Evolutionary conservation across 2,888 invertebrate genomes (phyloP), one percentile per base, ranked within the genome.

Genomic region (Orthonychiurus folsomi): DNA sequence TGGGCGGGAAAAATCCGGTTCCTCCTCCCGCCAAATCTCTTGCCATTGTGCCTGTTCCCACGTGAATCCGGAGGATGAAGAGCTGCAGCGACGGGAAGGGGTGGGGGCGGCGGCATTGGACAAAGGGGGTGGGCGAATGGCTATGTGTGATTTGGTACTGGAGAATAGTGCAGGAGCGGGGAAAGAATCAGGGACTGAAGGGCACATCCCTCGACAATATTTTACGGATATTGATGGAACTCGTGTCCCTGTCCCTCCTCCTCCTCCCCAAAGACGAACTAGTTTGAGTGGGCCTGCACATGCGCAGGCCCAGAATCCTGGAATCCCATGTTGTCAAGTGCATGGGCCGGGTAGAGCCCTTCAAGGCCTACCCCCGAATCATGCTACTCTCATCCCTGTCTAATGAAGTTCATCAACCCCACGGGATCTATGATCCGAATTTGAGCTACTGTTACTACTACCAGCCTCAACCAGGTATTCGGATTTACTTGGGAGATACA

Each of bases 141-240:
- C 70, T 50, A 70, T 70, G 72, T 72, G 72, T 63, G 72, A 72
- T 60, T 61, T 72, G 37, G 72, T 72, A 12, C 58, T 70, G 28
- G 72, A 70, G 3, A 72, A 72, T 61, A 68, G 37, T 37, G 37
- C 37, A 37, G n/a, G n/a, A n/a, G 37, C 37, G 37, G 37, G 15
- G 9, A 37, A 37, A 37, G 37, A 5, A 9, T 9, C 5, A 37
- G 15, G 15, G 9, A 9, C 37, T 5, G 9, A 37, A 37, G 37
- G 37, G 37, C n/a, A n/a, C n/a, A n/a, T n/a, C n/a, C n/a, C n/a
- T n/a, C n/a, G n/a, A n/a, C 15, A 5, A 9, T 37, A 9, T 37
- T 37, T 37, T 37, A 37, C 37, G 5, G 37, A 37, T 37, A 37
- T 37, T 37, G 37, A 37, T 37, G 37, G 37, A 37, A 37, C 37